These are phyloP conservation scores for Volucella inanis DNA, from an alignment of 2,888 invertebrate species.

Conservation along the genomic window DNA sequence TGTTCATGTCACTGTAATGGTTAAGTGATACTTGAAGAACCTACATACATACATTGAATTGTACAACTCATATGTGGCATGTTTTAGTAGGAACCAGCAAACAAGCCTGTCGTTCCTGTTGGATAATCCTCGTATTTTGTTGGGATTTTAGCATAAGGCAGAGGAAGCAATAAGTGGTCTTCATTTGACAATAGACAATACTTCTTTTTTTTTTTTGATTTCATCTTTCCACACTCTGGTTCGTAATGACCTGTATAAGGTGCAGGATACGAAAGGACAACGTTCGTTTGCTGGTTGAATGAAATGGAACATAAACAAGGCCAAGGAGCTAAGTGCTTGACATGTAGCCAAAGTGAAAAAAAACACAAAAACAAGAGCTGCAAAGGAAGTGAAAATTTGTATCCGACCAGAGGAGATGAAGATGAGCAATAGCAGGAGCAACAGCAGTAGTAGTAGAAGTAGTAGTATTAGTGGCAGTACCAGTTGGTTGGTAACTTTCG, in stretches of 20 bases:
- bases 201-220: neutral
- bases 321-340: slow-evolving; percentile 39
- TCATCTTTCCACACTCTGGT: neutral
- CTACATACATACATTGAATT: slow-evolving; percentile 31
- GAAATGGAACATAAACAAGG: slow-evolving; percentile 59
- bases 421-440: slow-evolving; percentile 9
- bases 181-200: slow-evolving; percentile 21
- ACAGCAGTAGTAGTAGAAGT: no score
- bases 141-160: neutral
- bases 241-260: slow-evolving; percentile 19
- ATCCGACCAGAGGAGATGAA: slow-evolving; percentile 15
- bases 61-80: slow-evolving; percentile 6
- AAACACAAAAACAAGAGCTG: neutral
- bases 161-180: slow-evolving; percentile 23
- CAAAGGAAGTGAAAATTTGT: slow-evolving; percentile 26
- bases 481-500: slow-evolving; percentile 49
- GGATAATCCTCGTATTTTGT: slow-evolving; percentile 12
- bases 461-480: no score
- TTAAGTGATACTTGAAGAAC: slow-evolving; percentile 58
- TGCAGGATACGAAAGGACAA: slow-evolving; percentile 4
- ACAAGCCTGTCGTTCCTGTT: slow-evolving; percentile 38
- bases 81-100: slow-evolving; percentile 44
- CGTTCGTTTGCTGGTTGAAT: slow-evolving; percentile 27
- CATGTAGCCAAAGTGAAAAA: slow-evolving; percentile 22
- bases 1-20: slow-evolving; percentile 58